Percentiles rank a stretch among this genome's conserved stretches.
Conservation (phyloP, 2,113 vertebrate species). For the Laticauda laticaudata region DNA sequence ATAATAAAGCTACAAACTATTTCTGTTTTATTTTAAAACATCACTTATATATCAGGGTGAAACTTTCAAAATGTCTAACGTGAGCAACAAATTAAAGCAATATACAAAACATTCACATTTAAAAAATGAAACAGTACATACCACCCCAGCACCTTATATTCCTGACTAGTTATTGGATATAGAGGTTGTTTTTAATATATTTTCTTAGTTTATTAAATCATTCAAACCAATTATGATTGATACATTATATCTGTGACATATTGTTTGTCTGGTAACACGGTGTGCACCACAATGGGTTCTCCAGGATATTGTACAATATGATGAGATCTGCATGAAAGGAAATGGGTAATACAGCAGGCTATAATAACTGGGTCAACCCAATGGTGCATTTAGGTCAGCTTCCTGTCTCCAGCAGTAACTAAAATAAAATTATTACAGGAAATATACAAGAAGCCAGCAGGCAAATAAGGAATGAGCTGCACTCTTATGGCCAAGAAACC, state of each 20-base stretch:
- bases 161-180: constrained; percentile 8
- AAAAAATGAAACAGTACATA: not conserved
- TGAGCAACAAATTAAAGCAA: not conserved
- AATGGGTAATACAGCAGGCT: constrained; percentile 17
- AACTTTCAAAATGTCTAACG: not conserved
- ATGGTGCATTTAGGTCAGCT: constrained; percentile 1
- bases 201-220: constrained; percentile 25
- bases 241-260: constrained; percentile 17
- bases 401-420: not conserved
- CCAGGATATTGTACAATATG: constrained; percentile 18
- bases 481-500: not conserved
- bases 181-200: constrained; percentile 33
- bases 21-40: constrained; percentile 5
- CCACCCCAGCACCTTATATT: constrained; percentile 9
- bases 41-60: not conserved
- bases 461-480: constrained; percentile 11
- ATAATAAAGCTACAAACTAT: not conserved
- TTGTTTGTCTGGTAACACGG: not conserved
- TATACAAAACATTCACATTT: not conserved
- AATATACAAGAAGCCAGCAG: constrained; percentile 5
- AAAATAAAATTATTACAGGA: constrained; percentile 23
- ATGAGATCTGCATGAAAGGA: constrained; percentile 38
- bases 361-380: constrained; percentile 28
- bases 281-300: not conserved
- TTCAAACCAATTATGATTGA: constrained; percentile 24